Conservation (phyloP, 1,140 invertebrate species). For the Saccostrea cuccullata region DNA sequence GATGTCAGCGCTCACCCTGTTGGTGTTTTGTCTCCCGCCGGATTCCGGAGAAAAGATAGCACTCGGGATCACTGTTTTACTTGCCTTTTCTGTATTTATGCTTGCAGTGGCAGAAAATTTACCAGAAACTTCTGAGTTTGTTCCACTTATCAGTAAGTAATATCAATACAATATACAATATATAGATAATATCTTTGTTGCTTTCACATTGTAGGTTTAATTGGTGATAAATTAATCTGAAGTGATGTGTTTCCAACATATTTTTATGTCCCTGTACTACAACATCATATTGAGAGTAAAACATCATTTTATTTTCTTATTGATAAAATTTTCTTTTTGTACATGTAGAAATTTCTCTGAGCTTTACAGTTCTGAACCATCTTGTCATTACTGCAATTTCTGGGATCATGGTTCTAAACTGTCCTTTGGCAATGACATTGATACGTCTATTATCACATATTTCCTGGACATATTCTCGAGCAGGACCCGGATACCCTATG, state of each 20-base stretch:
- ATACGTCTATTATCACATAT: neutral
- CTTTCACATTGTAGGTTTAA: no score
- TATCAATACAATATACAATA: no score
- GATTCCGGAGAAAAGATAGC: constrained; percentile 83
- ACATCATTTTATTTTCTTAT: neutral
- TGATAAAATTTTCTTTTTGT: neutral
- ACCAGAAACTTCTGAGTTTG: constrained; percentile 83
- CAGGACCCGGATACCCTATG: neutral
- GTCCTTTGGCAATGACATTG: neutral
- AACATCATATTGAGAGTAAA: no score
- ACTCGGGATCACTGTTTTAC: constrained; percentile 83
- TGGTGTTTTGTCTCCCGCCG: constrained; percentile 83
- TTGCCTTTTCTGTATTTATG: constrained; percentile 84
- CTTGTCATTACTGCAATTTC: neutral
- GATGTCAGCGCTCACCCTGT: constrained; percentile 82
- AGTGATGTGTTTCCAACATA: no score
- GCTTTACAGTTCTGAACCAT: neutral
- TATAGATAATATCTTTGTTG: no score
- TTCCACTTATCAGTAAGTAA: constrained; percentile 81
- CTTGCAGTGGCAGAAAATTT: constrained; percentile 83
- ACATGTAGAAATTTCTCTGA: no score
- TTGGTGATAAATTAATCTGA: no score
- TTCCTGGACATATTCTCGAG: neutral
- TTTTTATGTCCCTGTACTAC: no score
- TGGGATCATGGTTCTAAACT: neutral